phyloP scores from a whole-genome alignment of 2,888 invertebrate genomes.

The Dastarcus helophoroides region DNA sequence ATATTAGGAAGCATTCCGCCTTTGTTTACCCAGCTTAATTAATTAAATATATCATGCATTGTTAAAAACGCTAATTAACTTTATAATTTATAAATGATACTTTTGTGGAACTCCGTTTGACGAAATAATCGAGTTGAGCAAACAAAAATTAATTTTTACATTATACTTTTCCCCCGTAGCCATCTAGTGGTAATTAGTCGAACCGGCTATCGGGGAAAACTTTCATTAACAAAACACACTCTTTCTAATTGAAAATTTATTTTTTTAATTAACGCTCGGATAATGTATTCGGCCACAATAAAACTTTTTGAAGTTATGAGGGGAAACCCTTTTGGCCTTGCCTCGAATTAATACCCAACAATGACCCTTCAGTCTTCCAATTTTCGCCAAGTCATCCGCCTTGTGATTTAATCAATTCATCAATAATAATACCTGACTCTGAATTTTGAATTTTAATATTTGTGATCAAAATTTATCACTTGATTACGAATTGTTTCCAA shows the following conservation, averaged over 20 bases:
- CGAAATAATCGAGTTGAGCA: slow-evolving; percentile 18
- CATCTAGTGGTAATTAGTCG: slow-evolving; percentile 27
- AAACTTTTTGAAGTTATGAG: too few relatives aligned
- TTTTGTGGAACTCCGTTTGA: slow-evolving; percentile 17
- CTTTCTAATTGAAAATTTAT: slow-evolving; percentile 30
- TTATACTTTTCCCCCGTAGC: slow-evolving; percentile 15
- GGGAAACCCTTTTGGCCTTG: too few relatives aligned
- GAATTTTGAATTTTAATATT: too few relatives aligned
- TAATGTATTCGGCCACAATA: slow-evolving; percentile 12
- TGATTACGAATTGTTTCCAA: too few relatives aligned
- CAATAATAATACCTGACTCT: too few relatives aligned
- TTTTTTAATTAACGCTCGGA: slow-evolving; percentile 28
- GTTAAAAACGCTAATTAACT: not conserved
- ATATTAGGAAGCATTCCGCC: not conserved
- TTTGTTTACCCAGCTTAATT: not conserved
- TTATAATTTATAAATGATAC: slow-evolving; percentile 9
- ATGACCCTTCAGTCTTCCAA: too few relatives aligned
- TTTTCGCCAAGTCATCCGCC: too few relatives aligned
- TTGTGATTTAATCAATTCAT: too few relatives aligned
- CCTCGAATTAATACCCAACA: too few relatives aligned
- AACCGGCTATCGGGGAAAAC: slow-evolving; percentile 23
- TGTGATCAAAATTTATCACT: too few relatives aligned
- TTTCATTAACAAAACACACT: slow-evolving; percentile 31
- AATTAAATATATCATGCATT: slow-evolving; percentile 1
- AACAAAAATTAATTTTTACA: slow-evolving; percentile 21